Conservation (phyloP, 2,888 invertebrate species). For the Rhimphoctona megacephalus region DNA sequence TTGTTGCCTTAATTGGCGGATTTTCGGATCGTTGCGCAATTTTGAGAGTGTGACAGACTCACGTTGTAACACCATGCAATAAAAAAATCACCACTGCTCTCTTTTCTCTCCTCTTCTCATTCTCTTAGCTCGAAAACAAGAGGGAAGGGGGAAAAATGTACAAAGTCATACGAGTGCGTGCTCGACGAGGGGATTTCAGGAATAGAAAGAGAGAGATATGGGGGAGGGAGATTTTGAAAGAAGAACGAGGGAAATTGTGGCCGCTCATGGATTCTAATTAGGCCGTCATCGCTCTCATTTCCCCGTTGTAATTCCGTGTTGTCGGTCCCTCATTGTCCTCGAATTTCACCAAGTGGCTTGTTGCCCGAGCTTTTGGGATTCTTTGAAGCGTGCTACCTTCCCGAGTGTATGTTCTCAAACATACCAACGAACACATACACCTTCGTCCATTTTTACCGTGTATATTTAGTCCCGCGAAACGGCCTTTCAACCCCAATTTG, state of each 20-base stretch:
- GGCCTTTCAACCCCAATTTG: constrained; percentile 79
- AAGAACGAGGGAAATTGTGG: constrained; percentile 32
- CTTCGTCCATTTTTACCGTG: neutral
- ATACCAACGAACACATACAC: constrained; percentile 3
- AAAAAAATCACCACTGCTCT: constrained; percentile 39
- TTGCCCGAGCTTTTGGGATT: constrained; percentile 78
- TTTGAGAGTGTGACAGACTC: constrained; percentile 51
- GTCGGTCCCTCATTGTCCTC: constrained; percentile 77
- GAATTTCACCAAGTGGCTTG: constrained; percentile 80
- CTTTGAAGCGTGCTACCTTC: constrained; percentile 74
- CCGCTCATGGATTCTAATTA: constrained; percentile 74
- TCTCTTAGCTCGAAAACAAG: neutral
- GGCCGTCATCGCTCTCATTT: constrained; percentile 76
- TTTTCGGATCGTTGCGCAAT: constrained; percentile 52
- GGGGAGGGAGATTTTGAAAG: neutral
- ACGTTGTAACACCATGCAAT: neutral
- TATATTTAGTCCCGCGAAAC: constrained; percentile 19
- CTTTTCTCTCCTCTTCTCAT: neutral
- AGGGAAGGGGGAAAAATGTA: neutral
- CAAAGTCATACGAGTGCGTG: constrained; percentile 34
- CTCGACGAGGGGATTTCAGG: neutral
- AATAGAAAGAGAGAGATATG: neutral
- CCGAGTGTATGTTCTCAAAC: constrained; percentile 29
- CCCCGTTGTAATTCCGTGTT: constrained; percentile 76
- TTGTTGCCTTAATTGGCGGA: constrained; percentile 64